Percentiles rank a stretch among this genome's conserved stretches.
Conservation (phyloP, 2,797 vertebrate species). For the Morelia viridis region DNA sequence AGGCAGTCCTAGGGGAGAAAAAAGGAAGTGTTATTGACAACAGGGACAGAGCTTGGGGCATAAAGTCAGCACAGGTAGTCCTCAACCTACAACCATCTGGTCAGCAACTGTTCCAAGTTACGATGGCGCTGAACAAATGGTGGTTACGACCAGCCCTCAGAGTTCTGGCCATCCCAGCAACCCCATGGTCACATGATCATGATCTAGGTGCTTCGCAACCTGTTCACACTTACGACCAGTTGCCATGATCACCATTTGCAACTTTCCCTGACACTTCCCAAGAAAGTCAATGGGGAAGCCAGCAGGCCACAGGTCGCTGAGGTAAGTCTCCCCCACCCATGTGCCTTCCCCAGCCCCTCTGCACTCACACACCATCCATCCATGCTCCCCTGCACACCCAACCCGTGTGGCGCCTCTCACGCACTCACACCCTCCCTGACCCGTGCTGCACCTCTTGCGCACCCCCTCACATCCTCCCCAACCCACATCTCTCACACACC, state of each 20-base stretch:
- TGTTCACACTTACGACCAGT: neutral
- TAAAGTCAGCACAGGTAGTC: neutral
- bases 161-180: neutral
- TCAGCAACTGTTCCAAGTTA: neutral
- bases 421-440: neutral
- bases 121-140: neutral
- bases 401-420: neutral
- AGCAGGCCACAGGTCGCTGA: neutral
- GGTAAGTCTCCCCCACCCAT: neutral
- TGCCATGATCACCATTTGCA: neutral
- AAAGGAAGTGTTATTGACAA: neutral
- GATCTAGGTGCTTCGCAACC: neutral
- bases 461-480: neutral
- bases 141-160: neutral
- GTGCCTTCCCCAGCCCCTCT: neutral
- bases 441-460: neutral
- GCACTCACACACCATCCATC: neutral
- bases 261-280: neutral
- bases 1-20: constrained; percentile 76
- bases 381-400: neutral
- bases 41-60: neutral
- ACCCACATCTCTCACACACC: neutral
- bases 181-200: neutral
- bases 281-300: neutral
- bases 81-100: neutral